These are phyloP conservation scores for Lepus europaeus DNA, from an alignment of 2,113 vertebrate genomes.

Conservation along the genomic window DNA sequence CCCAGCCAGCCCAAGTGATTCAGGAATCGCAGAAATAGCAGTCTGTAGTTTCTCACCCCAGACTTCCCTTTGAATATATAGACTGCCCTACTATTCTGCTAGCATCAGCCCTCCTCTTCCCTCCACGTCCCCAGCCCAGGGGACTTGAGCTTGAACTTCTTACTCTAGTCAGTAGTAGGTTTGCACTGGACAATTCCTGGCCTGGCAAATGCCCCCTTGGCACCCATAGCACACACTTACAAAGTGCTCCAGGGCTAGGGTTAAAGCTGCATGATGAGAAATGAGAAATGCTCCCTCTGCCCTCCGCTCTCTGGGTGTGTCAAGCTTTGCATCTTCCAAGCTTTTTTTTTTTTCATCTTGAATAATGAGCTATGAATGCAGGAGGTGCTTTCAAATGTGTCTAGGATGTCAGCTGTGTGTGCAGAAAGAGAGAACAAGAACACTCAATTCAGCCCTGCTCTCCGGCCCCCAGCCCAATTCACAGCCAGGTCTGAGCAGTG, in stretches of 20 bases:
- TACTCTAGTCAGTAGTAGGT: background rate
- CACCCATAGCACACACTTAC: background rate
- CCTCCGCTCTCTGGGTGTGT: background rate
- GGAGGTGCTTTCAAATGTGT: slow-evolving; percentile 45
- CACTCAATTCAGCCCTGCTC: slow-evolving; percentile 53
- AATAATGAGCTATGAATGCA: slow-evolving; percentile 38
- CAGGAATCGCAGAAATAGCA: slow-evolving; percentile 45
- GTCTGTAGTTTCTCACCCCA: background rate
- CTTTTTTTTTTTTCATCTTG: background rate
- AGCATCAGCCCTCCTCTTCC: background rate
- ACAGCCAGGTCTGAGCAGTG: slow-evolving; percentile 49
- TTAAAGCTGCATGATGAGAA: background rate
- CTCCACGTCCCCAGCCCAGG: background rate
- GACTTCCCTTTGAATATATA: background rate
- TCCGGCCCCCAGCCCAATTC: background rate
- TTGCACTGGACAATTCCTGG: slow-evolving; percentile 28
- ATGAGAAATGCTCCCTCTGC: background rate
- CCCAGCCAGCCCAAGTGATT: background rate
- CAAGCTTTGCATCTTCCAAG: slow-evolving; percentile 14
- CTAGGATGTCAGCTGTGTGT: background rate
- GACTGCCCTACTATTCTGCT: background rate
- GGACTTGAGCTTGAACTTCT: background rate
- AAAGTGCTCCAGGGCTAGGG: background rate
- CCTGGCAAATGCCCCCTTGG: background rate
- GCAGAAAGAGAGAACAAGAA: background rate